Evolutionary conservation across 2,797 vertebrate genomes (phyloP), one percentile per base, ranked within the genome.

Genomic region (Danio kyathit): DNA sequence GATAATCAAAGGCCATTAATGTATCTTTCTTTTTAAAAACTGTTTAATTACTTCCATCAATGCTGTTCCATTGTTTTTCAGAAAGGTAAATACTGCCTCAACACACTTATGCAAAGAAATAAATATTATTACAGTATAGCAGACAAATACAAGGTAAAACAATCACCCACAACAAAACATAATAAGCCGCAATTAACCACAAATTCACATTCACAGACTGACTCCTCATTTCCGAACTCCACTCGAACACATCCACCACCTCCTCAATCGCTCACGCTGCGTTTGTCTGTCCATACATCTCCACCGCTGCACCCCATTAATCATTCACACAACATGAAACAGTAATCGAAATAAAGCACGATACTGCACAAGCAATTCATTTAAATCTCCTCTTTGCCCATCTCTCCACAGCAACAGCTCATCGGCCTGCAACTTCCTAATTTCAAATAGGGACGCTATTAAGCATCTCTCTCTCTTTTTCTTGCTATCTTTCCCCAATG

Each of bases 261-360:
- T 17, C 3, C 56, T 49, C 41, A 64, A 6, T 46, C 40, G 5
- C 46, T 41, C 48, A 6, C 21, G 40, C 49, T 56, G 49, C 65
- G 49, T 64, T 56, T 74, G 70, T 66, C 54, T 52, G 14, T 54
- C 54, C 40, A 69, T 51, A 63, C 19, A 69, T 69, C 46, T 60
- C 64, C 52, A 57, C 7, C 17, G 7, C 48, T 63, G 44, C 60
- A 63, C 67, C 19, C 49, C 57, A 80, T 80, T 80, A 65, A 74
- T 80, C 78, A 65, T 80, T 65, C 52, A 80, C 51, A 80, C 78
- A 64, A 80, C 70, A 65, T 56, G 78, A 80, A 80, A 74, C 78
- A 74, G 78, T 80, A 65, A 48, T 74, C 41, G n/a, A 74, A 80
- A 73, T 72, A 56, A 64, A 80, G 38, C 78, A 57, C 70, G 66